Percentiles rank a stretch among this genome's conserved stretches.
These are phyloP conservation scores for Tolypeutes matacus DNA, from an alignment of 2,797 vertebrate species.

Conservation along the genomic window DNA sequence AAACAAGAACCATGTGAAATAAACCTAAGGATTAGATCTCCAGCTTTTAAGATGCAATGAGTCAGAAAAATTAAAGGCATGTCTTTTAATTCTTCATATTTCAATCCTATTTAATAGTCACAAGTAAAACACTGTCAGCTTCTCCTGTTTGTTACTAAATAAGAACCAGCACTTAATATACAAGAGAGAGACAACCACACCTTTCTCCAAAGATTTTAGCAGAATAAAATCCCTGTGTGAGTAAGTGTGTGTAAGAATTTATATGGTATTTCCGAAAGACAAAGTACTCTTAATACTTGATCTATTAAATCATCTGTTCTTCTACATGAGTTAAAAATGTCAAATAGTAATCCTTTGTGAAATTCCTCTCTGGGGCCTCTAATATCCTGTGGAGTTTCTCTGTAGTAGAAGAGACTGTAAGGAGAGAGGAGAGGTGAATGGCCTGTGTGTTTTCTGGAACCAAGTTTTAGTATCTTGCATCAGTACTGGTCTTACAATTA, in stretches of 20 bases:
- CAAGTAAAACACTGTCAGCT: background rate
- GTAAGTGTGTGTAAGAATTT: background rate
- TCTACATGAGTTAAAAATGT: conserved; percentile 70
- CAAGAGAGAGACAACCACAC: background rate
- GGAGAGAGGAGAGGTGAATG: conserved; percentile 16
- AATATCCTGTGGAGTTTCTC: conserved; percentile 67
- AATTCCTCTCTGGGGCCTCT: conserved; percentile 48
- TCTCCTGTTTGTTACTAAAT: background rate
- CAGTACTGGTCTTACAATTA: background rate
- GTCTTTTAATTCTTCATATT: background rate
- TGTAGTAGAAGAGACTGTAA: conserved; percentile 43
- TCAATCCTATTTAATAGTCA: background rate
- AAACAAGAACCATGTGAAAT: background rate
- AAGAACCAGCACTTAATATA: background rate
- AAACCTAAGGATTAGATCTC: background rate
- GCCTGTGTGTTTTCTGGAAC: conserved; percentile 47
- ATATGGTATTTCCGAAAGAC: background rate
- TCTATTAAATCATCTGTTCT: conserved; percentile 27
- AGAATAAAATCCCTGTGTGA: background rate
- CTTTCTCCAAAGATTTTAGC: background rate
- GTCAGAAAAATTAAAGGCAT: background rate
- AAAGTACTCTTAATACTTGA: background rate
- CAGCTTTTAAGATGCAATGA: background rate
- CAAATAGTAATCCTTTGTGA: conserved; percentile 50
- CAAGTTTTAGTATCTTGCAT: conserved; percentile 38